Evolutionary conservation across 2,888 invertebrate species (phyloP).

Genomic region (Stegophylla sp.): DNA sequence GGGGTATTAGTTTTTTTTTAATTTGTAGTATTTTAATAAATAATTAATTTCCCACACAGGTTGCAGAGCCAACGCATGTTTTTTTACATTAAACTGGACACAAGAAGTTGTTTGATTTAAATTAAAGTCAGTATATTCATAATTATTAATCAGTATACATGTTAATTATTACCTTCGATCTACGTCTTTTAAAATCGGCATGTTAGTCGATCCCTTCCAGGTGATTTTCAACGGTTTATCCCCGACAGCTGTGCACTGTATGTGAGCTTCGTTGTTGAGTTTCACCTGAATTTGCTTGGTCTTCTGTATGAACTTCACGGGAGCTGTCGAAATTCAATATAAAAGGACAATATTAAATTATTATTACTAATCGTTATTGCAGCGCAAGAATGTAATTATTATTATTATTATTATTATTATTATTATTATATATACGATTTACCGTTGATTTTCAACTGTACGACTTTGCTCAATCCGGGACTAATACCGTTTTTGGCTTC

Average conservation of each 20-base stretch:
- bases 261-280: constrained; percentile 80
- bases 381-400: neutral
- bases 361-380: neutral
- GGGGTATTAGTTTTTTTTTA: no score
- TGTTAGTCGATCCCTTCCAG: constrained; percentile 78
- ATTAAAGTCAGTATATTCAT: constrained; percentile 1
- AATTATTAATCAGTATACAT: no score
- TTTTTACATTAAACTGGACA: no score
- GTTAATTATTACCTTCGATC: constrained; percentile 73
- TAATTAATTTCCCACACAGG: no score
- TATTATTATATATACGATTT: constrained; percentile 63
- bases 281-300: constrained; percentile 82
- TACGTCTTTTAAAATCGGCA: constrained; percentile 75
- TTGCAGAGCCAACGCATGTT: no score
- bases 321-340: constrained; percentile 69
- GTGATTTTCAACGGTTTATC: constrained; percentile 85
- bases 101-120: no score
- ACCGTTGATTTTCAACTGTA: constrained; percentile 89
- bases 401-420: no score
- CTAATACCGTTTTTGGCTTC: constrained; percentile 93
- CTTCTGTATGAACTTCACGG: constrained; percentile 84
- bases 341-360: neutral
- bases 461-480: constrained; percentile 88
- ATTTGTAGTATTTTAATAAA: no score
- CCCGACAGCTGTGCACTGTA: constrained; percentile 87